Evolutionary conservation across 2,888 invertebrate genomes (phyloP).

Genomic region (Tenthredo distinguenda): DNA sequence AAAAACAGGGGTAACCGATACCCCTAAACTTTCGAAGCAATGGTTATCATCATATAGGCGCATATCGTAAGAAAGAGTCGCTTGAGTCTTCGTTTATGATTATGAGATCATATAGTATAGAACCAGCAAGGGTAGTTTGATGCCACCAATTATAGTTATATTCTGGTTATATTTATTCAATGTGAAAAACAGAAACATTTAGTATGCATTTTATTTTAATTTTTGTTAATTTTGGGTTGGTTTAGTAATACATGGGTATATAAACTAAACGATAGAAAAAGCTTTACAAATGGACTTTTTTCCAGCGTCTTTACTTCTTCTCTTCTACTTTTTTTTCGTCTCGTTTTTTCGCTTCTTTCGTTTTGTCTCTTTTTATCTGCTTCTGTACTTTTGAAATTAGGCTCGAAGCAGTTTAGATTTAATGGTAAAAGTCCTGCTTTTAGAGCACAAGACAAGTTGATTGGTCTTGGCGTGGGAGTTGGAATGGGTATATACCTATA

Average conservation of each 20-base stretch:
- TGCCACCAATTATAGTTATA: neutral
- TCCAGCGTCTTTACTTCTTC: neutral
- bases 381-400: slow-evolving; percentile 32
- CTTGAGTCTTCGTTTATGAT: neutral
- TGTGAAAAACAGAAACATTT: neutral
- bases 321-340: neutral
- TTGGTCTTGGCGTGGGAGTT: slow-evolving; percentile 24
- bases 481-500: neutral
- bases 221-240: neutral
- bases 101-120: neutral
- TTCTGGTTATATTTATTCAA: neutral
- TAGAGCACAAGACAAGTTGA: slow-evolving; percentile 34
- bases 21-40: neutral
- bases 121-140: neutral
- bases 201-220: too few relatives aligned
- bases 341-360: neutral
- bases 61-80: neutral
- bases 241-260: neutral
- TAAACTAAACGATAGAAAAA: neutral
- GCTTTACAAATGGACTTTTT: neutral
- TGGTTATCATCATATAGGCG: neutral
- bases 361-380: neutral
- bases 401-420: slow-evolving; percentile 31
- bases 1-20: neutral
- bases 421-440: slow-evolving; percentile 33